A percentile compares a stretch with the other conserved stretches of the same genome.
Conservation (phyloP, 2,888 invertebrate species). For the Merodon equestris region DNA sequence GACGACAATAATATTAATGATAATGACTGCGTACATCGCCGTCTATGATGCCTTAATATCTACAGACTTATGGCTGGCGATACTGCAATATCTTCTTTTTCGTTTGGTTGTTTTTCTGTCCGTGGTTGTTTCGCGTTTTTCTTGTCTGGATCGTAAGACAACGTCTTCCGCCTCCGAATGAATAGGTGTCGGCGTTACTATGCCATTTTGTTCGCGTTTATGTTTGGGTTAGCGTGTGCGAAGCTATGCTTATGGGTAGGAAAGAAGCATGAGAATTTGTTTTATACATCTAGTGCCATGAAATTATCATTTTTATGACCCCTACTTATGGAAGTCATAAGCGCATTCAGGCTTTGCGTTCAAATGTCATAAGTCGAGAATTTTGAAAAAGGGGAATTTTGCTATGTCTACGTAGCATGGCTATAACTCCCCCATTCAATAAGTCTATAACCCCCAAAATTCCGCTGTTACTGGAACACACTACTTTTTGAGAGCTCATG, state of each 20-base stretch:
- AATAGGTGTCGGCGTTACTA: constrained; percentile 13
- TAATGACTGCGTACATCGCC: constrained; percentile 43
- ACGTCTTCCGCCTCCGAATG: constrained; percentile 37
- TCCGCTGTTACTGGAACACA: too few relatives aligned
- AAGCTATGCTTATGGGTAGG: background rate
- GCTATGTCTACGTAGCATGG: too few relatives aligned
- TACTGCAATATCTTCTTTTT: background rate
- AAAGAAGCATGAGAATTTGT: too few relatives aligned
- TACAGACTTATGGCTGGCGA: background rate
- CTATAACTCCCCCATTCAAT: too few relatives aligned
- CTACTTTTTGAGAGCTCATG: too few relatives aligned
- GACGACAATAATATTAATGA: constrained; percentile 60
- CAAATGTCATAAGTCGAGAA: background rate
- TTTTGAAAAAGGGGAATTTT: background rate
- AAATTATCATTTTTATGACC: constrained; percentile 24
- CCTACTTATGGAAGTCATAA: constrained; percentile 25
- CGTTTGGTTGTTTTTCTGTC: background rate
- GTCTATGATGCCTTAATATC: constrained; percentile 47
- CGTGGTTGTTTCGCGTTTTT: background rate
- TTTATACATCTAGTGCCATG: constrained; percentile 10
- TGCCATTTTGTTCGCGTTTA: background rate
- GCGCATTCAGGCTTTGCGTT: background rate
- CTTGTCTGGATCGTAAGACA: constrained; percentile 23
- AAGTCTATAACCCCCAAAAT: too few relatives aligned
- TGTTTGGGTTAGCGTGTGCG: constrained; percentile 24